These are phyloP conservation scores for Tetranychus piercei DNA, from an alignment of 2,888 invertebrate genomes.

Conservation along the genomic window DNA sequence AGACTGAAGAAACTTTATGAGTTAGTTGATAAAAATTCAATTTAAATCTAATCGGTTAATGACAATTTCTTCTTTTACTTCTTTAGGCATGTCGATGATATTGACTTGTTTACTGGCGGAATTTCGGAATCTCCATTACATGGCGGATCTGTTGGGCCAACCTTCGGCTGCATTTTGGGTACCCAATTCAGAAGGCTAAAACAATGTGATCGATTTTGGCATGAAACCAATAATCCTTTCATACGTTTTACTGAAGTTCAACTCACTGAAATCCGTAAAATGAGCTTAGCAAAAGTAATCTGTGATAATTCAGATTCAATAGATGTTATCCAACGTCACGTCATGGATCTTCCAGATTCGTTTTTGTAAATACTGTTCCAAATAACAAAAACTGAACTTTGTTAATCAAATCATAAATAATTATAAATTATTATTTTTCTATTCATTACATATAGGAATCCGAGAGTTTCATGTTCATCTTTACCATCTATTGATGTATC, in stretches of 20 bases:
- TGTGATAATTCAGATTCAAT: constrained; percentile 75
- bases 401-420: background rate
- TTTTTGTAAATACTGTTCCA: constrained; percentile 44
- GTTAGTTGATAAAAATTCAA: constrained; percentile 20
- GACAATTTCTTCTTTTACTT: background rate
- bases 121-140: constrained; percentile 60
- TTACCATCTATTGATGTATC: constrained; percentile 59
- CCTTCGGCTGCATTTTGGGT: constrained; percentile 80
- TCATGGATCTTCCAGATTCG: constrained; percentile 73
- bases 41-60: background rate
- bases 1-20: constrained; percentile 33
- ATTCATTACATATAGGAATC: constrained; percentile 43
- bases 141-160: constrained; percentile 81
- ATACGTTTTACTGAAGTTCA: constrained; percentile 63
- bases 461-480: constrained; percentile 61
- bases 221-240: constrained; percentile 62
- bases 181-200: constrained; percentile 74
- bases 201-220: constrained; percentile 90
- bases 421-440: background rate
- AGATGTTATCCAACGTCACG: constrained; percentile 66
- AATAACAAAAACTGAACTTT: background rate
- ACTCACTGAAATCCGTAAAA: constrained; percentile 59
- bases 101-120: constrained; percentile 81
- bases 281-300: constrained; percentile 59
- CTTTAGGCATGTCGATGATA: constrained; percentile 64